phyloP scores from a whole-genome alignment of 2,888 invertebrate species.

The Punctoribates punctum region DNA sequence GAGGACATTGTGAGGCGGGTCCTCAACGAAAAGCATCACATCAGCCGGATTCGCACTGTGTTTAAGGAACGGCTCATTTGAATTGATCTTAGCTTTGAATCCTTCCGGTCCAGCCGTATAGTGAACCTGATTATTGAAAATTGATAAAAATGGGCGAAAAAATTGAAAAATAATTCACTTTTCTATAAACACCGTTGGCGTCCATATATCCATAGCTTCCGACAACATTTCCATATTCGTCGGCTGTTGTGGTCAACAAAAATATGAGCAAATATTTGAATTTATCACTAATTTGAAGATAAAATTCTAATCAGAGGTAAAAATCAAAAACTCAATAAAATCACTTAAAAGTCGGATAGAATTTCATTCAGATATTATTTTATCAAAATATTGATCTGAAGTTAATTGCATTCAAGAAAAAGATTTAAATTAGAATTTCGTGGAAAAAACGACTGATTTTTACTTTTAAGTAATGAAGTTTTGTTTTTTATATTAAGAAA shows the following conservation, averaged over 20 bases:
- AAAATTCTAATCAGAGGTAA: no score
- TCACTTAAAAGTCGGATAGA: no score
- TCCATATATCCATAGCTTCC: conserved; percentile 38
- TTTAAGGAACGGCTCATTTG: conserved; percentile 30
- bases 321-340: no score
- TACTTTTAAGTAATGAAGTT: no score
- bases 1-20: conserved; percentile 2
- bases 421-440: no score
- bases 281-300: no score
- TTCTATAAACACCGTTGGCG: conserved; percentile 33
- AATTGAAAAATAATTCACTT: neutral
- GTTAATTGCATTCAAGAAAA: no score
- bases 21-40: conserved; percentile 4
- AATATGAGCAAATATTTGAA: neutral
- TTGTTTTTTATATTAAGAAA: no score
- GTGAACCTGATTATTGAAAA: neutral
- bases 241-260: neutral
- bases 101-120: conserved; percentile 39
- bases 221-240: conserved; percentile 31
- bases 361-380: no score
- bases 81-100: conserved; percentile 28
- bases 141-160: neutral
- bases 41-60: conserved; percentile 34
- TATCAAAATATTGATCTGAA: no score
- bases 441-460: no score